Conservation (phyloP, 2,888 invertebrate genomes). For the Tortricodes alternella region DNA sequence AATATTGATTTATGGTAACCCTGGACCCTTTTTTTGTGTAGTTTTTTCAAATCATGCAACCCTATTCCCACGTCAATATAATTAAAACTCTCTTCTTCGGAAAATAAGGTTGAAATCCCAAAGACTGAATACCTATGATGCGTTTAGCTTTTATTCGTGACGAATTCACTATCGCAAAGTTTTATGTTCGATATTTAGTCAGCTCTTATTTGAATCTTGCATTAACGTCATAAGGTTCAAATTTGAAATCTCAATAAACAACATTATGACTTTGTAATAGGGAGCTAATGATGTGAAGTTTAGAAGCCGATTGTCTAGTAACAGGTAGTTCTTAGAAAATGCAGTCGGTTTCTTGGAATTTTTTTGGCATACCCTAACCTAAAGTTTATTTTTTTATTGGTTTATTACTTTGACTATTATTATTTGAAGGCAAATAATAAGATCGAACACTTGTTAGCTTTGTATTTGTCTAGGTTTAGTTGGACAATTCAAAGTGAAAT, state of each 20-base stretch:
- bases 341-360: conserved; percentile 37
- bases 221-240: neutral
- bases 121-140: neutral
- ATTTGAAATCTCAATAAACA: too few species aligned
- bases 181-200: too few species aligned
- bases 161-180: too few species aligned
- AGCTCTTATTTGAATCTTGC: too few species aligned
- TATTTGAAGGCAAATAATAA: neutral
- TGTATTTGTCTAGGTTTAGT: too few species aligned
- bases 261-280: too few species aligned
- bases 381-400: neutral
- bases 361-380: conserved; percentile 28
- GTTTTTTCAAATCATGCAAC: conserved; percentile 26
- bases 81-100: neutral
- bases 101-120: neutral
- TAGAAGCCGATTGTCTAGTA: conserved; percentile 31
- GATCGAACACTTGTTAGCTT: neutral
- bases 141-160: conserved; percentile 20
- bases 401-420: conserved; percentile 11
- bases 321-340: conserved; percentile 42
- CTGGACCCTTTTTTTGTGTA: conserved; percentile 30
- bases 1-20: conserved; percentile 37
- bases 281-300: too few species aligned
- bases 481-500: too few species aligned
- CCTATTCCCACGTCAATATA: neutral